These are phyloP conservation scores for Hyles euphorbiae DNA, from an alignment of 1,140 invertebrate species.

Conservation along the genomic window DNA sequence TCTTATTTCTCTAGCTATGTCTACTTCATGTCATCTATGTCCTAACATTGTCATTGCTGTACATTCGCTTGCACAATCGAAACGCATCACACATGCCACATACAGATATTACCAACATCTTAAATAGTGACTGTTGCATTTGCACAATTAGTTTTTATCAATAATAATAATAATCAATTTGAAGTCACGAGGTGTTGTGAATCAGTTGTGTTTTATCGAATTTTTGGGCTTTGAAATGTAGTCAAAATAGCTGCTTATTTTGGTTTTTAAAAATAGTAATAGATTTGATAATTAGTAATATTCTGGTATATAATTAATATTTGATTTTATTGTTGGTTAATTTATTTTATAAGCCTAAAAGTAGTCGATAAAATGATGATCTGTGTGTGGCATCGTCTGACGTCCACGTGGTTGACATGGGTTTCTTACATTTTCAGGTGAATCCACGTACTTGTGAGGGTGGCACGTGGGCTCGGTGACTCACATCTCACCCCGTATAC, in stretches of 20 bases:
- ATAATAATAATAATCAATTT: not conserved
- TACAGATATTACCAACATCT: slow-evolving; percentile 32
- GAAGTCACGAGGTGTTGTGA: not conserved
- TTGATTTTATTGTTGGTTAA: slow-evolving; percentile 6
- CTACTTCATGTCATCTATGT: not conserved
- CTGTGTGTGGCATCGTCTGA: slow-evolving; percentile 33
- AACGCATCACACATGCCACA: slow-evolving; percentile 62
- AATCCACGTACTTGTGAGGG: slow-evolving; percentile 75
- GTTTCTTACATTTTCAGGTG: slow-evolving; percentile 72
- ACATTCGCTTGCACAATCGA: slow-evolving; percentile 44
- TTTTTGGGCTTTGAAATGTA: slow-evolving; percentile 22
- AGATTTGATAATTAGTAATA: no score
- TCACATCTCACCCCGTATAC: slow-evolving; percentile 40
- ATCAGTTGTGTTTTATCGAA: slow-evolving; percentile 15
- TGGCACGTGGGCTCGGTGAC: slow-evolving; percentile 45
- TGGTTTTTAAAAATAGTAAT: not conserved
- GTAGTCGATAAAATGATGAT: slow-evolving; percentile 16
- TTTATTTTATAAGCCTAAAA: slow-evolving; percentile 9
- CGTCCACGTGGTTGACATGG: slow-evolving; percentile 43
- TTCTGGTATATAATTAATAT: not conserved
- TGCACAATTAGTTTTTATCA: slow-evolving; percentile 5
- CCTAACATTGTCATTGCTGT: slow-evolving; percentile 34
- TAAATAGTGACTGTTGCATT: not conserved
- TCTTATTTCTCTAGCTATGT: no score
- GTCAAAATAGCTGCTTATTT: not conserved